phyloP scores from a whole-genome alignment of 2,113 vertebrate species.

The Odocoileus virginianus region DNA sequence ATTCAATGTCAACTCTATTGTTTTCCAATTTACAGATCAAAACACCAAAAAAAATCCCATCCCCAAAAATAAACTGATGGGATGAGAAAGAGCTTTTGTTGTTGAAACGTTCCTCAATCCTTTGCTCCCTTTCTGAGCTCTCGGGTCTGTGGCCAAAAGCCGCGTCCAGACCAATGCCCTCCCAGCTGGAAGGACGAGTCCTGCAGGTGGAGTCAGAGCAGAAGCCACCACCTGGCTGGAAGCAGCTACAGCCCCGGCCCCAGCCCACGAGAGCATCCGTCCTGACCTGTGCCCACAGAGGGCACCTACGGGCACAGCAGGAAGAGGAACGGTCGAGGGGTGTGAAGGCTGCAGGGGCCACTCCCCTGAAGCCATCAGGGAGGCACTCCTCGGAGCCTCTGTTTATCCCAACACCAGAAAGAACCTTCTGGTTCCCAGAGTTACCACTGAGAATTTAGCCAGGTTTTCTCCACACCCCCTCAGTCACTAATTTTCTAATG shows the following conservation, averaged over 20 bases:
- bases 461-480: not conserved
- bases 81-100: not conserved
- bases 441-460: not conserved
- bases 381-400: not conserved
- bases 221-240: not conserved
- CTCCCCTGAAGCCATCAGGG: not conserved
- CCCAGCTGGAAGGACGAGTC: not conserved
- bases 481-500: not conserved
- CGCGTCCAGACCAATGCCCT: not conserved
- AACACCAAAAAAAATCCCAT: not conserved
- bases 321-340: not conserved
- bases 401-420: not conserved
- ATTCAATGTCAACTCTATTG: not conserved
- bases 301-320: not conserved
- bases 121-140: not conserved
- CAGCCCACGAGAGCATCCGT: not conserved
- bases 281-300: not conserved
- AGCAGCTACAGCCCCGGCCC: not conserved
- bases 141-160: not conserved
- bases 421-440: not conserved
- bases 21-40: not conserved
- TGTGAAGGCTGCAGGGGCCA: not conserved
- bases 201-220: not conserved
- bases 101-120: not conserved
- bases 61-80: not conserved